Evolutionary conservation across 2,797 vertebrate species (phyloP).

Genomic region (Microhierax caerulescens): DNA sequence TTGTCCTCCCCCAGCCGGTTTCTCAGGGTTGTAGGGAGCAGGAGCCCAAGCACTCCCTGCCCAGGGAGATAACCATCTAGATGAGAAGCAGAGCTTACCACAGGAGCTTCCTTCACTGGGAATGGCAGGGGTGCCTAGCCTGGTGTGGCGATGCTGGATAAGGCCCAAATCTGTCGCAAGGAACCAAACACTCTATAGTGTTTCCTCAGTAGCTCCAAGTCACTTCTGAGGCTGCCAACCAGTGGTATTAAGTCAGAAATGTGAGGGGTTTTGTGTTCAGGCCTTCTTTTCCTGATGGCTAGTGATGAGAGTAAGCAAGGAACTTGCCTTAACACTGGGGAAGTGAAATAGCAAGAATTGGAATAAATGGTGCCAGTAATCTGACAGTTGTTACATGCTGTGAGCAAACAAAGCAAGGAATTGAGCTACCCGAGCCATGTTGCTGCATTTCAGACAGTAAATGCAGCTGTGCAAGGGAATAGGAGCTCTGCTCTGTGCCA

Average conservation of each 20-base stretch:
- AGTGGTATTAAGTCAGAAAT: not conserved
- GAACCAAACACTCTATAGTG: rapidly evolving
- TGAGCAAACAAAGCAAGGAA: not conserved
- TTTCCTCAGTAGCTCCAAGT: not conserved
- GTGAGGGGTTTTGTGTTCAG: rapidly evolving
- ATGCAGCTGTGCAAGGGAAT: not conserved
- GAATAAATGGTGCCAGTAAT: not conserved
- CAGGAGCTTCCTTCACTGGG: not conserved
- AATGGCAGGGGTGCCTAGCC: not conserved
- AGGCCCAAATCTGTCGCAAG: not conserved
- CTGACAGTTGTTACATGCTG: not conserved
- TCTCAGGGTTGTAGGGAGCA: not conserved
- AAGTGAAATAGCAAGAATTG: not conserved
- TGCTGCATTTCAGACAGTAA: not conserved
- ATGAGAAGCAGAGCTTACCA: not conserved
- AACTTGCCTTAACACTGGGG: not conserved
- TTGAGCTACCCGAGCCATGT: not conserved
- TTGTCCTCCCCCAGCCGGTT: not conserved
- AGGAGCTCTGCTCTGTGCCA: not conserved
- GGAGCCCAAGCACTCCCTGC: not conserved
- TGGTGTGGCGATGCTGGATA: not conserved
- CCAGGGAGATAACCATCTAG: not conserved
- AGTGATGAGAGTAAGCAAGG: not conserved
- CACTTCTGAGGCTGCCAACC: not conserved
- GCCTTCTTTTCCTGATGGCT: not conserved